Base-by-base conservation (phyloP, 1,140 invertebrate genomes). In the Penaeus japonicus region DNA sequence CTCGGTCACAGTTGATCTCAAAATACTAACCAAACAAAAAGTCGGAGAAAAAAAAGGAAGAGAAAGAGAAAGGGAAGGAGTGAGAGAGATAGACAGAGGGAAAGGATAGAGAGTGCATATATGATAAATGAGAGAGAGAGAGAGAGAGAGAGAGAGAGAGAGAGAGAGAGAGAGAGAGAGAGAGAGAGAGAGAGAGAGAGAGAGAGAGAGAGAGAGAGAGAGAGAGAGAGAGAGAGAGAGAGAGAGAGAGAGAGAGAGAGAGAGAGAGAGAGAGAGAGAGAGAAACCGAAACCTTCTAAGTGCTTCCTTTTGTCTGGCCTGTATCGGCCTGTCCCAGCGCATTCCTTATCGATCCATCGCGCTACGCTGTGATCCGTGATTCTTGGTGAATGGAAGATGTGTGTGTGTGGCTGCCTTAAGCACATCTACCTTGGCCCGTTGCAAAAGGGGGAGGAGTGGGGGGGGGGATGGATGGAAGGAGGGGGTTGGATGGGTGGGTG, bases 101-200 rank as follows among this genome's bases (percentile, higher is more conserved):
- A 78, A n/a, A n/a, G n/a, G n/a, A n/a, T n/a, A n/a, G n/a, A n/a
- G n/a, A n/a, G n/a, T n/a, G n/a, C n/a, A n/a, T n/a, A n/a, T n/a
- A n/a, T n/a, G n/a, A n/a, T n/a, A n/a, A n/a, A n/a, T n/a, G 27
- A 35, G 27, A 78, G 27, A 78, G 32, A 78, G 75, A 78, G 32
- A 79, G n/a, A 79, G 12, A 79, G 35, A 53, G 30, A 79, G 35
- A 79, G 75, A 78, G 32, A 78, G 32, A 78, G 27, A 35, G 27
- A 78, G 27, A 78, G 32, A 78, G 75, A 78, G 32, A 79, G n/a
- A 79, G 12, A 79, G 35, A 53, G 30, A 79, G 35, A 79, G 75
- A 78, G 32, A 78, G 32, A 78, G 27, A 35, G 27, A 78, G 27
- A 78, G 32, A 78, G 75, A 78, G 32, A 79, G n/a, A 79, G 12